These are phyloP conservation scores for Clitarchus hookeri DNA, from an alignment of 2,888 invertebrate genomes.

Conservation along the genomic window DNA sequence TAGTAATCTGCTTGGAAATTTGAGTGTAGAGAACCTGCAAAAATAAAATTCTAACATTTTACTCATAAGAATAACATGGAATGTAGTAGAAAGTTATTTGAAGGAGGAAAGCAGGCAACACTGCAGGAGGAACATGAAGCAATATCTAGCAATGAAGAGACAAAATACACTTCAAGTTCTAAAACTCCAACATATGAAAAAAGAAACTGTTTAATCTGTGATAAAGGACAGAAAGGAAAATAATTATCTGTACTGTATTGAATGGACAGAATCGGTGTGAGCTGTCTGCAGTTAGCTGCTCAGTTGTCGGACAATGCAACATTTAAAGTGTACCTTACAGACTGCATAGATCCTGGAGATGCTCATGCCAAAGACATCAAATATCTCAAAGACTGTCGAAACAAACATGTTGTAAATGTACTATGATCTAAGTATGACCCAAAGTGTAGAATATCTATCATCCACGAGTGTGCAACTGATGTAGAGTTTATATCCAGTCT, in stretches of 20 bases:
- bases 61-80: background rate
- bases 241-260: background rate
- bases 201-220: background rate
- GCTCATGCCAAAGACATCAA: background rate
- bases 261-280: background rate
- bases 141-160: background rate
- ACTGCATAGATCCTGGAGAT: background rate
- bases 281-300: background rate
- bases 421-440: too few relatives aligned
- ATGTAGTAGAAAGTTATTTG: background rate
- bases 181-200: background rate
- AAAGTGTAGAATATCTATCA: too few relatives aligned
- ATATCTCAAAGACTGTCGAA: background rate
- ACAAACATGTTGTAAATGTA: background rate
- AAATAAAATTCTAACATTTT: background rate
- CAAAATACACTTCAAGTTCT: background rate
- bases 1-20: background rate
- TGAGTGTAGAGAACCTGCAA: background rate
- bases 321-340: background rate
- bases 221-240: background rate
- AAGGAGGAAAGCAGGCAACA: background rate
- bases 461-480: too few relatives aligned
- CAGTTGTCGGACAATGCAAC: background rate
- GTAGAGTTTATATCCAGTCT: too few relatives aligned
- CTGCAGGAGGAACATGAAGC: background rate